Conservation (phyloP, 2,888 invertebrate genomes). For the Himalopsyche anomala region DNA sequence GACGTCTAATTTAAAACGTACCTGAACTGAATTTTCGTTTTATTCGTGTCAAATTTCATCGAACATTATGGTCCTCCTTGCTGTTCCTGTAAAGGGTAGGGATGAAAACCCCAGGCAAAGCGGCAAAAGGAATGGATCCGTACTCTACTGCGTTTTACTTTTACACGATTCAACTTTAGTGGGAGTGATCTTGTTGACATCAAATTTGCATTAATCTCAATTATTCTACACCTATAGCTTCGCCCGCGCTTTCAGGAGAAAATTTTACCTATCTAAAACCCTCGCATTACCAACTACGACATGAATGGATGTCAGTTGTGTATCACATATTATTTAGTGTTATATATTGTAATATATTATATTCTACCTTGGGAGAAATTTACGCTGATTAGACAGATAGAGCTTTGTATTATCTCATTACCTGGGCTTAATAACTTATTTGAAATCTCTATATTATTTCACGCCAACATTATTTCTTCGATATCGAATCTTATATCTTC, state of each 20-base stretch:
- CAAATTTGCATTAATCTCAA: slow-evolving; percentile 42
- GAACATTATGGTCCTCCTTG: not conserved
- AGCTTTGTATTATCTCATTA: too few species aligned
- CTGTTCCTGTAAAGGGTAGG: not conserved
- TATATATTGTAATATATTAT: too few species aligned
- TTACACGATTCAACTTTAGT: slow-evolving; percentile 27
- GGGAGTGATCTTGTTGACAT: slow-evolving; percentile 40
- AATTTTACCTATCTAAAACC: not conserved
- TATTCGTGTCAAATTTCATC: not conserved
- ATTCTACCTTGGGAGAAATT: too few species aligned
- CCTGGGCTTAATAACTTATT: too few species aligned
- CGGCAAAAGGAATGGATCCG: not conserved
- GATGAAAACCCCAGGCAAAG: not conserved
- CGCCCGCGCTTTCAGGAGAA: not conserved
- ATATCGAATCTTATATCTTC: too few species aligned
- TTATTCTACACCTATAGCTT: slow-evolving; percentile 37
- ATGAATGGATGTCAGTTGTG: not conserved
- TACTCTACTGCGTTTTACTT: slow-evolving; percentile 26
- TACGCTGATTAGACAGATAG: too few species aligned
- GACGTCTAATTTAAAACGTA: too few species aligned
- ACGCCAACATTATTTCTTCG: too few species aligned
- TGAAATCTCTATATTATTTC: too few species aligned
- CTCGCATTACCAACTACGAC: not conserved
- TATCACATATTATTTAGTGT: not conserved
- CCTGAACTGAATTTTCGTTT: too few species aligned